Conservation (phyloP, 1,140 invertebrate genomes). For the Brachionus rotundiformis region DNA sequence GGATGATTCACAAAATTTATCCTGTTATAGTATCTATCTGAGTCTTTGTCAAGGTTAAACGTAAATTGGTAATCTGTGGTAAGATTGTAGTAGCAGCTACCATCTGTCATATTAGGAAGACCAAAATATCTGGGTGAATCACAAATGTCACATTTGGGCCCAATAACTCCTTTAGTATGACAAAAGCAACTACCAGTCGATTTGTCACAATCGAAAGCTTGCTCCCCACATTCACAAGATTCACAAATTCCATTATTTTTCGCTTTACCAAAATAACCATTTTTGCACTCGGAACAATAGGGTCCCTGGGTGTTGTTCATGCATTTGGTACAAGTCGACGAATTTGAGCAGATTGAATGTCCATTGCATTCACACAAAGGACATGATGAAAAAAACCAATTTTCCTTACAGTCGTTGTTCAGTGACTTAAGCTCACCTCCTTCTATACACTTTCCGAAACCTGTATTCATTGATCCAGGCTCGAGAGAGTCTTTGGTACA, state of each 20-base stretch:
- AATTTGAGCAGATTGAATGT: constrained; percentile 32
- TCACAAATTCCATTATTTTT: constrained; percentile 20
- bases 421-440: constrained; percentile 5
- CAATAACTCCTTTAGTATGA: constrained; percentile 46
- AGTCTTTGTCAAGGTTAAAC: constrained; percentile 47
- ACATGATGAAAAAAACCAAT: constrained; percentile 46
- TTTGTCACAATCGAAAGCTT: constrained; percentile 34
- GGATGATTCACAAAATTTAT: constrained; percentile 51
- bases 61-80: constrained; percentile 48
- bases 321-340: neutral
- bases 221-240: constrained; percentile 21
- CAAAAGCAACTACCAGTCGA: constrained; percentile 7
- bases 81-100: constrained; percentile 36
- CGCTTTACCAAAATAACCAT: constrained; percentile 29
- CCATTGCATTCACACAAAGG: constrained; percentile 50
- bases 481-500: neutral
- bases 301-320: constrained; percentile 46
- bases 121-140: constrained; percentile 34
- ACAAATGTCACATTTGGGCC: constrained; percentile 26
- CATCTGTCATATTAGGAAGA: constrained; percentile 10
- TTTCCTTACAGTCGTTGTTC: neutral
- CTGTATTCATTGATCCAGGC: neutral
- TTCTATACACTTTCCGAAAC: constrained; percentile 21
- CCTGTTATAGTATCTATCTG: neutral
- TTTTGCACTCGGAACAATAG: constrained; percentile 8